Base-by-base conservation (phyloP, 2,797 vertebrate species). In the Hippocampus kuda region DNA sequence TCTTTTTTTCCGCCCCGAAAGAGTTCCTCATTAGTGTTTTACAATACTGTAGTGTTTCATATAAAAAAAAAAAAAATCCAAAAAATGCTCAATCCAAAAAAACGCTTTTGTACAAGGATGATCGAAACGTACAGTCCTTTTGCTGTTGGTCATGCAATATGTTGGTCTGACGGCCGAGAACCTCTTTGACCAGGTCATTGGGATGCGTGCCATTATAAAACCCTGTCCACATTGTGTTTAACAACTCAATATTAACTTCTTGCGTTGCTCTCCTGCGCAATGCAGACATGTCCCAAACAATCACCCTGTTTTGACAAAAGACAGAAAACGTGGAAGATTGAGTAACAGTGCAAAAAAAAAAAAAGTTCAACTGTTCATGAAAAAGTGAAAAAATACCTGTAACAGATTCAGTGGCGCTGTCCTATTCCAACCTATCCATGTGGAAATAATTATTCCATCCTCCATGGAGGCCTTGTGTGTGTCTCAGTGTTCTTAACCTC, bases 91-190 rank as follows among this genome's bases (percentile, higher is more conserved):
- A 75, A 2, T 10, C 72, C 81, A 67, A 74, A 85, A 83, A 77
- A 75, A 83, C 78, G 75, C 77, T 76, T 81, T 81, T 85, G 77
- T 81, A 84, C 83, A 81, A 81, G 72, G 75, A 79, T 80, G 84
- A 81, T 78, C 79, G 79, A 87, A 78, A 78, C 80, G 85, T 70
- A 79, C 72, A 73, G 82, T 84, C 83, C 79, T 83, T 82, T 84
- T 75, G 82, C 81, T 83, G 86, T 88, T 81, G 80, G 72, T 87
- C 90, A 91, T 91, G 90, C 89, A 90, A 90, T 83, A 86, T 70
- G 70, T 79, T 77, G 76, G 81, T 79, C 79, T 75, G 85, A 82
- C 66, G 80, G 82, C 76, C 53, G 73, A 77, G 76, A 79, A 82
- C 85, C 83, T 87, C 89, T 83, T 85, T 87, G 79, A 80, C 79